phyloP scores from a whole-genome alignment of 2,797 vertebrate genomes.

The Danio albolineatus region DNA sequence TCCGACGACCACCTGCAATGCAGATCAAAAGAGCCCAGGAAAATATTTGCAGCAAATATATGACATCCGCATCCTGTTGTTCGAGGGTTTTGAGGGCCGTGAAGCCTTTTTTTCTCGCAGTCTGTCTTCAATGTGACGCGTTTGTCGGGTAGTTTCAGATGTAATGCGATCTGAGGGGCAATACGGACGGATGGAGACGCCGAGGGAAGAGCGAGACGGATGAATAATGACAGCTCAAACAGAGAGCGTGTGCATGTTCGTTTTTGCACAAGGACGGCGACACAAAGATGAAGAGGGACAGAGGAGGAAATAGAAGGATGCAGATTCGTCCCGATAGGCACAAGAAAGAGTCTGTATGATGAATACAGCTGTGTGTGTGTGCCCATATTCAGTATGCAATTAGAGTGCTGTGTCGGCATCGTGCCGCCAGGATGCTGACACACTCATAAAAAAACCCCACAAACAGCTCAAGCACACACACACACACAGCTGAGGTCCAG shows the following conservation, averaged over 20 bases:
- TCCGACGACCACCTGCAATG: constrained; percentile 39
- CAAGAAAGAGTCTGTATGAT: constrained; percentile 42
- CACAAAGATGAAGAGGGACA: constrained; percentile 36
- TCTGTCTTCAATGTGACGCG: constrained; percentile 16
- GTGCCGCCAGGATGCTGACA: constrained; percentile 43
- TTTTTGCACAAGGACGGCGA: constrained; percentile 32
- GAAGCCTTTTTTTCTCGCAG: constrained; percentile 10
- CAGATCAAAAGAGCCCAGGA: constrained; percentile 21
- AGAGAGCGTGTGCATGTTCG: constrained; percentile 20
- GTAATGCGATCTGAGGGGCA: constrained; percentile 51
- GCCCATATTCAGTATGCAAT: constrained; percentile 42
- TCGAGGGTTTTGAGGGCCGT: neutral
- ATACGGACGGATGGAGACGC: constrained; percentile 24
- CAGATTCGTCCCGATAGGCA: constrained; percentile 13
- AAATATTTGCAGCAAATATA: constrained; percentile 1
- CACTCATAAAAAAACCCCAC: constrained; percentile 29
- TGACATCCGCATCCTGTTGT: neutral
- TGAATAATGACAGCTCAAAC: constrained; percentile 48
- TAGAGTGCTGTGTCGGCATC: constrained; percentile 48
- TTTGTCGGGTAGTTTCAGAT: constrained; percentile 38
- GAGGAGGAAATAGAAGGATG: constrained; percentile 35
- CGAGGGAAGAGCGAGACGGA: constrained; percentile 44
- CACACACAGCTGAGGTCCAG: neutral
- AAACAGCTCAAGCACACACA: constrained; percentile 5
- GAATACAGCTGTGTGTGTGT: constrained; percentile 21